These are phyloP conservation scores for Octomys mimax DNA, from an alignment of 2,797 vertebrate species.

Conservation along the genomic window DNA sequence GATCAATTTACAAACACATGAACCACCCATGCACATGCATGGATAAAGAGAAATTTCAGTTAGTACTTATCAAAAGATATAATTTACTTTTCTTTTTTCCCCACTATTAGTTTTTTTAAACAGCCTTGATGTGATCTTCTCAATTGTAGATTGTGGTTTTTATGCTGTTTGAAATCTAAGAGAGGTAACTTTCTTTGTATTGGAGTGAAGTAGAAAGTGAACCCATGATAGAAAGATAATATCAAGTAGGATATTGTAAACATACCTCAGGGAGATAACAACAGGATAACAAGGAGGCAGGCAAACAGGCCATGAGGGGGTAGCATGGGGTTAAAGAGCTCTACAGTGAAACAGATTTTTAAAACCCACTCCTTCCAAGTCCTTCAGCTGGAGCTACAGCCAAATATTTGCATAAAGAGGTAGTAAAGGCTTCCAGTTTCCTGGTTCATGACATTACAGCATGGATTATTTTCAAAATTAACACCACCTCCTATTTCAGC, in stretches of 20 bases:
- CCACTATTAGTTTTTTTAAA: slow-evolving; percentile 41
- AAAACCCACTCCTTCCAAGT: slow-evolving; percentile 76
- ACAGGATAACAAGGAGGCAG: slow-evolving; percentile 42
- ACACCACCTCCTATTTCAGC: slow-evolving; percentile 71
- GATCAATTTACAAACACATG: slow-evolving; percentile 41
- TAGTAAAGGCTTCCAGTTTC: slow-evolving; percentile 87
- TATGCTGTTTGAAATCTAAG: slow-evolving; percentile 67
- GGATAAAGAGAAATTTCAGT: slow-evolving; percentile 58
- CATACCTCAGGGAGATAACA: slow-evolving; percentile 72
- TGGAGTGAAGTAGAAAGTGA: slow-evolving; percentile 59
- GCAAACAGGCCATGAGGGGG: slow-evolving; percentile 47
- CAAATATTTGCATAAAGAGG: slow-evolving; percentile 88
- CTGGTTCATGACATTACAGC: slow-evolving; percentile 86
- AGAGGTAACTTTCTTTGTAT: slow-evolving; percentile 69
- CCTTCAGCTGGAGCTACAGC: slow-evolving; percentile 79
- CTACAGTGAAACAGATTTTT: slow-evolving; percentile 52
- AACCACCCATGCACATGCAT: background rate
- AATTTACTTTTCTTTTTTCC: slow-evolving; percentile 50
- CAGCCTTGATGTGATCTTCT: slow-evolving; percentile 67
- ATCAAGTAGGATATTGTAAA: slow-evolving; percentile 76
- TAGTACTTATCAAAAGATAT: slow-evolving; percentile 68
- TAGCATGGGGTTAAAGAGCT: slow-evolving; percentile 69
- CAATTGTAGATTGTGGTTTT: slow-evolving; percentile 58
- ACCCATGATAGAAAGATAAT: slow-evolving; percentile 71
- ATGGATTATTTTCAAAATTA: slow-evolving; percentile 85